Base-by-base conservation (phyloP, 2,797 vertebrate genomes). In the Microhierax caerulescens region DNA sequence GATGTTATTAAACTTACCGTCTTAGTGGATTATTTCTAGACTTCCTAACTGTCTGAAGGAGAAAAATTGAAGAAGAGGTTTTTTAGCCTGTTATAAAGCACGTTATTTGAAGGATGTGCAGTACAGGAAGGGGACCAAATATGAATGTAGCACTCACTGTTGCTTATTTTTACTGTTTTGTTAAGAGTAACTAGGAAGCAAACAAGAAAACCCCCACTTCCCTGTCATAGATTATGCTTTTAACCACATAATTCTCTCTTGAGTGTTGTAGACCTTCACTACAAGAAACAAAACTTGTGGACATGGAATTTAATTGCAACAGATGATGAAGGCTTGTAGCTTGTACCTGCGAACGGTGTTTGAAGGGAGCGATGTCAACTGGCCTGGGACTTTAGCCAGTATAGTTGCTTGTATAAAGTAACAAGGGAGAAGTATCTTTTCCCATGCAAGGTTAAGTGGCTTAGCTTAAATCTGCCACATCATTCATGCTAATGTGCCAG, bases 1-100 rank as follows among this genome's bases (percentile, higher is more conserved):
- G 51, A 39, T 67, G 14, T 67, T 84, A 45, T 12, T 94, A 57
- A 94, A 50, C 27, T 41, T 88, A 36, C 69, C 53, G 28, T 72
- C 30, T 82, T 76, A 64, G 37, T 73, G 39, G 34, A 64, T 79
- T 97, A 76, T 93, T 96, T 97, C 94, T 72, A 88, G 96, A 80
- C 61, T 89, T 90, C 76, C 37, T 77, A 47, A 88, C 53, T 81
- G 24, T 91, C 90, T 85, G 88, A 64, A 85, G 54, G 91, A 95
- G 92, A 91, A 90, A 96, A 96, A 83, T n/a, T 45, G 48, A 96
- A 93, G 85, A 80, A 87, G 75, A 81, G 36, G 2, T 43, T 93
- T 77, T 85, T 74, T 41, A 75, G 61, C 51, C 69, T 77, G 18
- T 95, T 86, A 65, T 73, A 91, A 80, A 90, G 37, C 32, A 54